Base-by-base conservation (phyloP, 2,888 invertebrate species). In the Tanaodytes sp. region DNA sequence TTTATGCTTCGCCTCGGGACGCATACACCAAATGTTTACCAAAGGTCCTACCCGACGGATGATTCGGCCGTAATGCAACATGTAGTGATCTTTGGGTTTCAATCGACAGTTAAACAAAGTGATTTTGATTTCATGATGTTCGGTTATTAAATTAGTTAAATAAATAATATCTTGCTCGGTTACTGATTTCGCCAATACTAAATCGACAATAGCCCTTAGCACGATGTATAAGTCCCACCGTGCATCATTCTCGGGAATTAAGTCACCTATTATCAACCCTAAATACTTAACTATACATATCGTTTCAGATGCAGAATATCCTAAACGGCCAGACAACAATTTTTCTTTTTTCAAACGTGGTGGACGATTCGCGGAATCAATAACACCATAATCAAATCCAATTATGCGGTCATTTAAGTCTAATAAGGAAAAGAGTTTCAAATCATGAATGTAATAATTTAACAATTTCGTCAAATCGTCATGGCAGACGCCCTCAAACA, bases 1-100 rank as follows among this genome's bases (percentile, higher is more conserved):
- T 62, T 46, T 37, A 14, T 62, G 62, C 39, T 62, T 52, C 6
- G 52, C 45, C 30, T 62, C 49, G 14, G 1, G 5, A 1, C 62
- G 23, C 52, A 62, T 52, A n/a, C 30, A 45, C 36, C 39, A 52
- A 30, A 62, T 23, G 23, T 62, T 52, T 27, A n/a, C 19, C 14
- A 62, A 19, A 1, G 62, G 54, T 1, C 62, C 62, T 14, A 62
- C 12, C 6, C 16, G 3, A 18, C 9, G 11, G 1, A 52, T 62
- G 5, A 37, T 45, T 45, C 36, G n/a, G n/a, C 6, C 11, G 43
- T 37, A 61, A 49, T 58, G 58, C 15, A 58, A 12, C 48, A 58
- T 58, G 5, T 27, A 45, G 19, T 58, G 58, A 19, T 31, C 8
- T 19, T 58, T 58, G 2, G 48, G 58, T 20, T 31, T 40, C 1